These are phyloP conservation scores for Cremastinae sp. DNA, from an alignment of 2,888 invertebrate genomes.

Conservation along the genomic window DNA sequence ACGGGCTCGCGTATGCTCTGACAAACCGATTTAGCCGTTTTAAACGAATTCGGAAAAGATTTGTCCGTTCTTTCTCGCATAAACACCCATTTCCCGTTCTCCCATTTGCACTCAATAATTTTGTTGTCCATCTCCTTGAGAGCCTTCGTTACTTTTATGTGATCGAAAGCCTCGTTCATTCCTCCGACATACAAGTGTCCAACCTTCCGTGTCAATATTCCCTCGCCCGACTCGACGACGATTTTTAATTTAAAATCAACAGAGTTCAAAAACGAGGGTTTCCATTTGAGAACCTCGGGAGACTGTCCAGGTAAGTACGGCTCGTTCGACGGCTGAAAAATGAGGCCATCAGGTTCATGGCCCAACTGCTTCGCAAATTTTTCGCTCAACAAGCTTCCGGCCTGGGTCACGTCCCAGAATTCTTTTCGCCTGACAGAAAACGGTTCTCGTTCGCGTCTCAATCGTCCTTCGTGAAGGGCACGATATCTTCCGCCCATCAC, in stretches of 20 bases:
- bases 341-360: conserved; percentile 98
- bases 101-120: conserved; percentile 96
- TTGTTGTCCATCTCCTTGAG: conserved; percentile 92
- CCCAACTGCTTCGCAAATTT: conserved; percentile 92
- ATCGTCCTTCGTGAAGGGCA: conserved; percentile 89
- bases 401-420: conserved; percentile 92
- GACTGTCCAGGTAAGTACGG: conserved; percentile 92
- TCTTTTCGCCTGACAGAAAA: conserved; percentile 95
- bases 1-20: conserved; percentile 92
- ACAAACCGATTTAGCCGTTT: conserved; percentile 93
- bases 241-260: conserved; percentile 97
- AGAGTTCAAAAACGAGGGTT: conserved; percentile 95
- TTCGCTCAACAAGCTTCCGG: conserved; percentile 87
- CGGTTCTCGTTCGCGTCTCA: conserved; percentile 90
- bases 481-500: conserved; percentile 86
- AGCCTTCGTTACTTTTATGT: conserved; percentile 90
- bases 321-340: conserved; percentile 96
- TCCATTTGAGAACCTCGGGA: conserved; percentile 96
- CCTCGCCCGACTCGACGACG: conserved; percentile 86
- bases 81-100: conserved; percentile 92
- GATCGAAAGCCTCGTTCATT: conserved; percentile 84
- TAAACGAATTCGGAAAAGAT: conserved; percentile 94
- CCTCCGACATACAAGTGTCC: conserved; percentile 92
- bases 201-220: conserved; percentile 86
- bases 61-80: conserved; percentile 98